A percentile compares a stretch with the other conserved stretches of the same genome.
Evolutionary conservation across 1,140 invertebrate species (phyloP).

Genomic region (Ceratosolen fusciceps): DNA sequence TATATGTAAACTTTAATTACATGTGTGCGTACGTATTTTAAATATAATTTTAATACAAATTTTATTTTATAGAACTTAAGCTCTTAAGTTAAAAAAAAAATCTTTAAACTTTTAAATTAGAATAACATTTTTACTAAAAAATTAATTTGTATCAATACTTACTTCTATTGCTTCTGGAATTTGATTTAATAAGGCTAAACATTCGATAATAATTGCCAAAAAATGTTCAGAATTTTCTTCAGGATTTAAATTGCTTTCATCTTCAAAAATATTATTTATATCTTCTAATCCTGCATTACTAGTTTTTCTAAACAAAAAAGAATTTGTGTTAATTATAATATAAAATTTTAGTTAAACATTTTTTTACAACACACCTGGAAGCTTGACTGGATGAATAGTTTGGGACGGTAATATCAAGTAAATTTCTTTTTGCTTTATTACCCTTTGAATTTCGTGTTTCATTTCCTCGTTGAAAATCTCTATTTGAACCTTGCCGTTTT

Average conservation of each 20-base stretch:
- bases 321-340: conserved; percentile 22
- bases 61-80: conserved; percentile 12
- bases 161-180: conserved; percentile 89
- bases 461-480: conserved; percentile 73
- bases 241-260: conserved; percentile 76
- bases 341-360: conserved; percentile 25
- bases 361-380: conserved; percentile 50
- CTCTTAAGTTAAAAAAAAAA: neutral
- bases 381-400: conserved; percentile 50
- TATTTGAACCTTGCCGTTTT: conserved; percentile 76
- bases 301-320: conserved; percentile 51
- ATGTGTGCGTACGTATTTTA: too few relatives aligned
- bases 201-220: conserved; percentile 87
- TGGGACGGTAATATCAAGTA: conserved; percentile 57
- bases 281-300: conserved; percentile 55
- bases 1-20: too few relatives aligned
- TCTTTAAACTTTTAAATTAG: neutral
- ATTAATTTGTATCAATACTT: conserved; percentile 42
- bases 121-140: too few relatives aligned
- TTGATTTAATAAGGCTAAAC: conserved; percentile 86
- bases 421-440: conserved; percentile 60
- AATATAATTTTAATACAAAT: conserved; percentile 2
- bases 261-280: conserved; percentile 74
- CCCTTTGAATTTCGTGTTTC: conserved; percentile 71
- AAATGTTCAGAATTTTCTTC: conserved; percentile 81